These are phyloP conservation scores for Zygogramma bicolorata DNA, from an alignment of 2,888 invertebrate species.

Conservation along the genomic window DNA sequence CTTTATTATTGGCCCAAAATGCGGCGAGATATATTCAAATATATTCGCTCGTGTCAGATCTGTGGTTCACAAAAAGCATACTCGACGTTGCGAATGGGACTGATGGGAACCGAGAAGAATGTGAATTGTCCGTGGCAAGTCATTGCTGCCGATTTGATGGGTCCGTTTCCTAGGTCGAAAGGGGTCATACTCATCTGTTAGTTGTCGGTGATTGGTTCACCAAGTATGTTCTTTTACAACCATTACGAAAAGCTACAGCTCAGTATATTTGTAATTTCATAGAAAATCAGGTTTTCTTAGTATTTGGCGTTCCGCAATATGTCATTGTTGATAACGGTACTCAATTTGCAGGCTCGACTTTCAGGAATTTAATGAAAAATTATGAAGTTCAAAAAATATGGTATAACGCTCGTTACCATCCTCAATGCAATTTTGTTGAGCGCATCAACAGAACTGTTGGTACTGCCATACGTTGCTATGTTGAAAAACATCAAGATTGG, in stretches of 20 bases:
- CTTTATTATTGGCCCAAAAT: slow-evolving; percentile 41
- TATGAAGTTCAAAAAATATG: slow-evolving; percentile 44
- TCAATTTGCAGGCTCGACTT: slow-evolving; percentile 27
- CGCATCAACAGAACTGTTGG: slow-evolving; percentile 53
- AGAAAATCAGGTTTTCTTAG: slow-evolving; percentile 38
- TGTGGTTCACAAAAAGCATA: slow-evolving; percentile 38
- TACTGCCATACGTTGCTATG: slow-evolving; percentile 47
- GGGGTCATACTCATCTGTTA: background rate
- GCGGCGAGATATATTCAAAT: slow-evolving; percentile 24
- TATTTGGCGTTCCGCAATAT: slow-evolving; percentile 35
- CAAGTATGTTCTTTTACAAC: background rate
- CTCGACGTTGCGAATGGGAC: slow-evolving; percentile 28
- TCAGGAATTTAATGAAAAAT: too few relatives aligned
- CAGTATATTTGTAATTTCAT: slow-evolving; percentile 27
- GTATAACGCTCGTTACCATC: slow-evolving; percentile 53
- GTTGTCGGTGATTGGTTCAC: slow-evolving; percentile 15
- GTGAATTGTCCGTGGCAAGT: slow-evolving; percentile 40
- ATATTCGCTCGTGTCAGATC: slow-evolving; percentile 30
- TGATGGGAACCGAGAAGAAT: slow-evolving; percentile 34
- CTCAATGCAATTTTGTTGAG: slow-evolving; percentile 59
- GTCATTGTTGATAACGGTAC: slow-evolving; percentile 32
- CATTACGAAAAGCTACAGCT: slow-evolving; percentile 20
- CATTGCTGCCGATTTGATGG: slow-evolving; percentile 41
- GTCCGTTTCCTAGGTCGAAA: slow-evolving; percentile 35
- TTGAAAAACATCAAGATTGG: slow-evolving; percentile 36